Conservation (phyloP, 2,888 invertebrate species). For the Tiliacea citrago region DNA sequence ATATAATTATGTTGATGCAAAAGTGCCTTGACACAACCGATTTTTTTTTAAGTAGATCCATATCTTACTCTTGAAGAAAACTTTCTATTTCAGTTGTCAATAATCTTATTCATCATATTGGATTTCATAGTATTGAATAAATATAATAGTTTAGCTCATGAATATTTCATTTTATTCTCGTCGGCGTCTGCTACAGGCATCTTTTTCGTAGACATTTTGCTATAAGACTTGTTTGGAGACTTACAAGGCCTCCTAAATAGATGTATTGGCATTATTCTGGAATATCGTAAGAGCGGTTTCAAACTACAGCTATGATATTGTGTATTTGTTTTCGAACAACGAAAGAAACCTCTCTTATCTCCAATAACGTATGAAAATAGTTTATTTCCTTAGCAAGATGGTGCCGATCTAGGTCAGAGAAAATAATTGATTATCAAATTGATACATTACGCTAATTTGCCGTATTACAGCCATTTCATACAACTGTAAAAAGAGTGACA, state of each 20-base stretch:
- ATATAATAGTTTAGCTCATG: constrained; percentile 49
- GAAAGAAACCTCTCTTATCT: not conserved
- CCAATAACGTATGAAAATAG: not conserved
- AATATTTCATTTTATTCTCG: constrained; percentile 52
- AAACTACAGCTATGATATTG: not conserved
- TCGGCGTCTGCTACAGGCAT: constrained; percentile 21
- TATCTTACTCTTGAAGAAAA: not conserved
- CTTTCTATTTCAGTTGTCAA: not conserved
- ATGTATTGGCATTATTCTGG: not conserved
- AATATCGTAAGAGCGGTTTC: not conserved
- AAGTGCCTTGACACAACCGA: not conserved
- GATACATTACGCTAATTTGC: no score
- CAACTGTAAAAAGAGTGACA: not conserved
- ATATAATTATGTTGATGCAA: not conserved
- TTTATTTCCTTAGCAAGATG: no score
- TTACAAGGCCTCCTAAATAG: not conserved
- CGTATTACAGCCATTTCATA: not conserved
- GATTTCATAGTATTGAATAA: constrained; percentile 48
- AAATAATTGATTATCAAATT: no score
- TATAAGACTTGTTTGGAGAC: constrained; percentile 5
- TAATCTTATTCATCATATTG: constrained; percentile 22
- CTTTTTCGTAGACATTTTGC: constrained; percentile 32
- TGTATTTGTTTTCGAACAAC: not conserved
- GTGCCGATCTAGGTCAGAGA: no score
- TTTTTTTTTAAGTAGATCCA: not conserved